A percentile compares a stretch with the other conserved stretches of the same genome.
These are phyloP conservation scores for Alosa sapidissima DNA, from an alignment of 2,797 vertebrate species.

Conservation along the genomic window DNA sequence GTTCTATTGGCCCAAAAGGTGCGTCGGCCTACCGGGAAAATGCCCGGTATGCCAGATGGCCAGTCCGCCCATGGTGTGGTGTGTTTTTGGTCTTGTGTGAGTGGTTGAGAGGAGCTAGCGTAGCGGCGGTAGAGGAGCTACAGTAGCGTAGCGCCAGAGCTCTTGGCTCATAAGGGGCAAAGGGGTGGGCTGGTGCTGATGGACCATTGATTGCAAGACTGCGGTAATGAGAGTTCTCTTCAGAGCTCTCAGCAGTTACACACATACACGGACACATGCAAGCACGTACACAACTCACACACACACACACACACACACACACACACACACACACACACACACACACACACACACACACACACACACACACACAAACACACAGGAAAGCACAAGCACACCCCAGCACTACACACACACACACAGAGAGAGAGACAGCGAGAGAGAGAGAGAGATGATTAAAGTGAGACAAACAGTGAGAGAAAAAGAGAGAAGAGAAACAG, in stretches of 20 bases:
- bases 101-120: no score
- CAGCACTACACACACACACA: no score
- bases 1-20: no score
- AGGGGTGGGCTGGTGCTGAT: neutral
- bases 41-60: no score
- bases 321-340: neutral
- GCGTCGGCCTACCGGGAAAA: no score
- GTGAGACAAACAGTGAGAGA: neutral
- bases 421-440: neutral
- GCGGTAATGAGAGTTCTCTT: slow-evolving; percentile 2
- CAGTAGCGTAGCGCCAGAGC: no score
- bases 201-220: slow-evolving; percentile 15
- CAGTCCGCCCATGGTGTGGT: no score
- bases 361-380: neutral
- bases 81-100: no score
- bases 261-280: neutral
- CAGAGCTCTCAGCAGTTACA: neutral
- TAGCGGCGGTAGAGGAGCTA: neutral
- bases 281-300: neutral
- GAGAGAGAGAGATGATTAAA: neutral
- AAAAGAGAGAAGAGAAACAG: neutral
- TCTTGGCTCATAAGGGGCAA: neutral
- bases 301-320: neutral
- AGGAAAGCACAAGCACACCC: no score
- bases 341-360: neutral